Base-by-base conservation (phyloP, 2,113 vertebrate species). In the Salvelinus sp. region DNA sequence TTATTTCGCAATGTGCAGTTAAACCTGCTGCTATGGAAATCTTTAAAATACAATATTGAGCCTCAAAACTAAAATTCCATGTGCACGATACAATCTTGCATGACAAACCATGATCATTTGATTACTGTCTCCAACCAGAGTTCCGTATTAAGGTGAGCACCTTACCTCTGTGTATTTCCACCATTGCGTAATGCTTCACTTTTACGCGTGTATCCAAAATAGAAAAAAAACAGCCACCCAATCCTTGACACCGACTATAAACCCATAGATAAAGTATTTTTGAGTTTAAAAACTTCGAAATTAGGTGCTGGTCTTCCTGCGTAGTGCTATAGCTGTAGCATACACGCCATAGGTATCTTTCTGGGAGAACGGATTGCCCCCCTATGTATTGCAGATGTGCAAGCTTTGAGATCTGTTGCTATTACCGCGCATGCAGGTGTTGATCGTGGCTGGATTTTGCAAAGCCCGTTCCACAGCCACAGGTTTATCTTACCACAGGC, bases 361-460 rank as follows among this genome's bases (percentile, higher is more conserved):
- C 33, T 74, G 67, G 58, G 66, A 27, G 54, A 72, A 62, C 57
- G 38, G 67, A 33, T 22, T 57, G 47, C 27, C 60, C 50, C 69
- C 79, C 33, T 64, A 58, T 57, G 73, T 76, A 76, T 79, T 82
- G 69, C 60, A 54, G 73, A 74, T 63, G 71, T 67, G 23, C 60
- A 62, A 58, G 47, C 76, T 72, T 73, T 27, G 64, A 78, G 63
- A 70, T 76, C 72, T 84, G 86, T 78, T 14, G 64, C n/a, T 25
- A 28, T 44, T 66, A 14, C 25, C 20, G 58, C 50, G 16, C 16
- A 4, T 18, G 50, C 58, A 62, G 58, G 58, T 23, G 58, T 68
- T 82, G 81, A 80, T 50, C 76, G 73, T 77, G 57, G 71, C 38
- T 54, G 64, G 28, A 63, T 77, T 81, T 81, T 58, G 76, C 38